phyloP scores from a whole-genome alignment of 53 echinoderm and acorn worm species.

The Apostichopus leukothele region DNA sequence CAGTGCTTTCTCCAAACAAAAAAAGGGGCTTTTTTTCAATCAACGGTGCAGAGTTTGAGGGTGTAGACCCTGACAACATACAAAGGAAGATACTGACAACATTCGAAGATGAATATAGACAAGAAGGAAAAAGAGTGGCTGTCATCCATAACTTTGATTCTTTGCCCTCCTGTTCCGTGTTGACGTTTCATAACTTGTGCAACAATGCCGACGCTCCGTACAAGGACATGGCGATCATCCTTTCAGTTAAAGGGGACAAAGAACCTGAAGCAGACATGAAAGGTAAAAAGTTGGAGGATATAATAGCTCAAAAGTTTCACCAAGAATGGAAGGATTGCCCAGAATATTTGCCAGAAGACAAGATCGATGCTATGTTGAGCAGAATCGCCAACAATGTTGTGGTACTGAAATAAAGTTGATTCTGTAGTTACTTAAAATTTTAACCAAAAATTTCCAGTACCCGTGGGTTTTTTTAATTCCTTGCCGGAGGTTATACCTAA shows the following conservation, averaged over 20 bases:
- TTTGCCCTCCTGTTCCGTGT: conserved; percentile 77
- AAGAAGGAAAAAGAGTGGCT: conserved; percentile 42
- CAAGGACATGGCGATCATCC: conserved; percentile 75
- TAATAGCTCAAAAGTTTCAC: conserved; percentile 32
- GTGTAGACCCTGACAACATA: background rate
- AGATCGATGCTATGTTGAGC: conserved; percentile 84
- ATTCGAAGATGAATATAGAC: background rate
- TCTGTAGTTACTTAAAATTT: background rate
- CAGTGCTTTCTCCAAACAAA: conserved; percentile 8
- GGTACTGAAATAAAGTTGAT: conserved; percentile 48
- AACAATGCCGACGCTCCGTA: conserved; percentile 87
- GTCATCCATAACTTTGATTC: conserved; percentile 66
- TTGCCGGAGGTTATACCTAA: no score
- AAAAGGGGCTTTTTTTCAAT: background rate
- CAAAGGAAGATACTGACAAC: background rate
- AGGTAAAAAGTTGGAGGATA: conserved; percentile 33
- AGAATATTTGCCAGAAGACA: conserved; percentile 58
- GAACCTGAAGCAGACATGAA: background rate
- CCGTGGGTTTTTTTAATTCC: no score
- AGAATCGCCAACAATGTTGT: conserved; percentile 87
- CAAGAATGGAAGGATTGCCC: conserved; percentile 53
- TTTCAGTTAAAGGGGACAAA: conserved; percentile 60
- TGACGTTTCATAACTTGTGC: conserved; percentile 89
- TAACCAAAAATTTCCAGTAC: no score
- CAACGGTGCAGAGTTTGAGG: background rate